Evolutionary conservation across 2,888 invertebrate genomes (phyloP).

Genomic region (Calameuta filiformis): DNA sequence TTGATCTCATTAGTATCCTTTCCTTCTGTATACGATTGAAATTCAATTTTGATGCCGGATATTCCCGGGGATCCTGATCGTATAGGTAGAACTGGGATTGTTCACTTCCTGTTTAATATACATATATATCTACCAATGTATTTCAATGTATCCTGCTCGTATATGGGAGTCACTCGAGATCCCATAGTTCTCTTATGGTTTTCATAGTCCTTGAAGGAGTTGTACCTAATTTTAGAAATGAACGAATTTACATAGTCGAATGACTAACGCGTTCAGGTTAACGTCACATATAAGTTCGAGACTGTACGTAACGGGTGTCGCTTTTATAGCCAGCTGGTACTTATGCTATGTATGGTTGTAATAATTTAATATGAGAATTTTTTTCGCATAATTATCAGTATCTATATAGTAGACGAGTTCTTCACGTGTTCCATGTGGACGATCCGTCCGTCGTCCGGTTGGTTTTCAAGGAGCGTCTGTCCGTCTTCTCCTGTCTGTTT

Average conservation of each 20-base stretch:
- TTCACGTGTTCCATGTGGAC: conserved; percentile 11
- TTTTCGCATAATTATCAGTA: conserved; percentile 9
- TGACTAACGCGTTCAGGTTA: conserved; percentile 44
- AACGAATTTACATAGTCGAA: conserved; percentile 52
- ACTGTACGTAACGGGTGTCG: neutral
- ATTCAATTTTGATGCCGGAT: neutral
- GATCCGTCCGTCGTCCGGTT: conserved; percentile 4
- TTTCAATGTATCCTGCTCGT: neutral
- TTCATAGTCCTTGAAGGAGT: neutral
- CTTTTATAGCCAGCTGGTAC: neutral
- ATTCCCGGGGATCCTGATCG: neutral
- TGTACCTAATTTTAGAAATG: conserved; percentile 47
- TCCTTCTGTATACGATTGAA: neutral
- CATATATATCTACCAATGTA: neutral
- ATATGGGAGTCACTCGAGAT: neutral
- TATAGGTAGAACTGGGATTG: neutral
- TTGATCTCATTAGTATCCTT: neutral
- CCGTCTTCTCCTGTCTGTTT: conserved; percentile 16
- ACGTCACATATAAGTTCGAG: conserved; percentile 25
- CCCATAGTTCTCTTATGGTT: neutral
- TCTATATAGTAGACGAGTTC: conserved; percentile 18
- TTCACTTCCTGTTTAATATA: neutral
- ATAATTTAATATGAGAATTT: conserved; percentile 38
- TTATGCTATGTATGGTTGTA: conserved; percentile 19
- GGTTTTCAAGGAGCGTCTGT: conserved; percentile 19